phyloP scores from a whole-genome alignment of 2,888 invertebrate genomes.

The Hypercompe scribonia region DNA sequence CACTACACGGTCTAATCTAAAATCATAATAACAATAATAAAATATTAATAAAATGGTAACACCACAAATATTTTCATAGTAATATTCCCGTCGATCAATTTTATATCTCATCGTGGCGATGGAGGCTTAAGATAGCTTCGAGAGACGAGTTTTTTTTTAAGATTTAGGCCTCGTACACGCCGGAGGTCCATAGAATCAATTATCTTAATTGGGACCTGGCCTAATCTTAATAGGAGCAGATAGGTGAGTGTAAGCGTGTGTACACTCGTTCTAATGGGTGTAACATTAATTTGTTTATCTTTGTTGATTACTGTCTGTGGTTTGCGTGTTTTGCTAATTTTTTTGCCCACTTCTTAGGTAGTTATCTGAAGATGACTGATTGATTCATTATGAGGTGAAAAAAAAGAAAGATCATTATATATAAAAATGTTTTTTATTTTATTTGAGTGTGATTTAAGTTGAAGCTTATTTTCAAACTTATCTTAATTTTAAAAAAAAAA shows the following conservation, averaged over 20 bases:
- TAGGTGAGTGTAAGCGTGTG: conserved; percentile 69
- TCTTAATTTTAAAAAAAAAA: too few species aligned
- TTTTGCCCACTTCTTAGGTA: background rate
- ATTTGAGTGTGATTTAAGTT: background rate
- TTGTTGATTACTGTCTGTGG: conserved; percentile 38
- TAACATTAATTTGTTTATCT: conserved; percentile 67
- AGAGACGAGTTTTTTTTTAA: conserved; percentile 62
- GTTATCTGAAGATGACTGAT: background rate
- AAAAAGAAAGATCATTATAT: background rate
- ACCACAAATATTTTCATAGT: conserved; percentile 53
- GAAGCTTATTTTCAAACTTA: background rate
- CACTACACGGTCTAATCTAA: conserved; percentile 27
- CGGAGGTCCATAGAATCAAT: conserved; percentile 79
- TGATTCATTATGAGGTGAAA: background rate
- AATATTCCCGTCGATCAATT: conserved; percentile 49
- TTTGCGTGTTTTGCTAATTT: conserved; percentile 15
- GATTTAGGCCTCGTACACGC: conserved; percentile 57
- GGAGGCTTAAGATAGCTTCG: conserved; percentile 57
- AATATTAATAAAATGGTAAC: conserved; percentile 49
- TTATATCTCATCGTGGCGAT: conserved; percentile 44
- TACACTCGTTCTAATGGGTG: conserved; percentile 56
- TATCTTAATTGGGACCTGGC: conserved; percentile 81
- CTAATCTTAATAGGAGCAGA: conserved; percentile 78
- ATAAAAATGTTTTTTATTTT: background rate
- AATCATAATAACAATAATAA: conserved; percentile 52